Evolutionary conservation across 2,888 invertebrate species (phyloP).

Genomic region (Laspeyria flexula): DNA sequence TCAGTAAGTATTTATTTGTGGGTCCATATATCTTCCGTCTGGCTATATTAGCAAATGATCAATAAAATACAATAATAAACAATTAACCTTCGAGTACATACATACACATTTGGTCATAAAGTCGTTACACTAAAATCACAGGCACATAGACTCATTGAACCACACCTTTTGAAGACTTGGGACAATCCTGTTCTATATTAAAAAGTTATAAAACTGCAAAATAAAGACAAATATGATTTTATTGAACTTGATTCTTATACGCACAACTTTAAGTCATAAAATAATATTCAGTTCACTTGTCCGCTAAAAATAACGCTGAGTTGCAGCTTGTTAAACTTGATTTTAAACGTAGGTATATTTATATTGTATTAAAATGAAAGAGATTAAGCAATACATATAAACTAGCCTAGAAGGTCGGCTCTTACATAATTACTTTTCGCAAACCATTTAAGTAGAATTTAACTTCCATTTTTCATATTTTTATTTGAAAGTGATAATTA

Average conservation of each 20-base stretch:
- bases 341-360: not conserved
- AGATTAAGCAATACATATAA: not conserved
- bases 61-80: slow-evolving; percentile 32
- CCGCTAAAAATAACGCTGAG: not conserved
- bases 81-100: slow-evolving; percentile 47
- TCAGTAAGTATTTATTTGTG: slow-evolving; percentile 31
- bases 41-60: slow-evolving; percentile 38
- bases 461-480: too few relatives aligned
- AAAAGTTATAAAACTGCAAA: not conserved
- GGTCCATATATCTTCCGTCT: slow-evolving; percentile 52
- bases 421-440: too few relatives aligned
- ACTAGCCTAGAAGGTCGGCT: not conserved
- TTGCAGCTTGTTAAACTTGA: not conserved
- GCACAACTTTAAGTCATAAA: not conserved
- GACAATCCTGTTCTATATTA: slow-evolving; percentile 9
- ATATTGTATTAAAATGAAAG: not conserved
- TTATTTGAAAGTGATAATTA: too few relatives aligned
- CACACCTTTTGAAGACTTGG: slow-evolving; percentile 10
- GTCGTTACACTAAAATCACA: slow-evolving; percentile 10
- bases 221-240: not conserved
- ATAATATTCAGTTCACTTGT: not conserved
- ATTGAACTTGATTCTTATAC: slow-evolving; percentile 4
- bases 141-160: slow-evolving; percentile 5
- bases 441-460: too few relatives aligned
- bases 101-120: slow-evolving; percentile 5